Evolutionary conservation across 2,888 invertebrate species (phyloP), one percentile per base, ranked within the genome.

Genomic region (Hemicrepidius hirtus): DNA sequence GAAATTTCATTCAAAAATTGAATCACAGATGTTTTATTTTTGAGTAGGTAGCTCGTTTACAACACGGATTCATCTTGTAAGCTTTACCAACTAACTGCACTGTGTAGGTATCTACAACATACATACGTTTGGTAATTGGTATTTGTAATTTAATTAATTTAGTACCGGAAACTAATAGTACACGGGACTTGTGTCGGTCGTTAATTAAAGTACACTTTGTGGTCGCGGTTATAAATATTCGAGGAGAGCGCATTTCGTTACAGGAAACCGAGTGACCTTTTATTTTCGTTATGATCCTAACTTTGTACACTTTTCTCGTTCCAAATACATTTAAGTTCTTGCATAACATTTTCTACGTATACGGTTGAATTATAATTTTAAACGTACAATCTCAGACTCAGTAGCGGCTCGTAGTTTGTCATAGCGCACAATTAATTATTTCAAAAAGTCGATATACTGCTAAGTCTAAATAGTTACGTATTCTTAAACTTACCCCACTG

Each of bases 201-300:
- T 55, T 66, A 66, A 66, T 66, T 66, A 66, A 55, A 10, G 55
- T 50, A 66, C 65, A 37, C 65, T 66, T 50, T 40, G 55, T 41
- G 55, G 37, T 59, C 55, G 44, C 28, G 24, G 67, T 67, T 57
- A 59, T 46, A 67, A 59, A 67, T 67, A 67, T 67, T 59, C 44
- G 28, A 59, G 28, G 28, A 59, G 28, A 21, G 21, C 13, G 65
- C 55, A 66, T 67, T 59, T 59, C 59, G 59, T 21, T 32, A 21
- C 67, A 67, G 67, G 67, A 67, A 67, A 59, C 59, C 53, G 24
- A 41, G 35, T 35, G 65, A 66, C 65, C 65, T 66, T 66, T 66
- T 66, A 40, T 18, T 55, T 65, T 66, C 35, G 49, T 24, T 63
- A 1, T 28, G 35, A 12, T 32, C 20, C 28, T n/a, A n/a, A n/a